phyloP scores from a whole-genome alignment of 2,113 vertebrate genomes.

The Cynoglossus semilaevis region DNA sequence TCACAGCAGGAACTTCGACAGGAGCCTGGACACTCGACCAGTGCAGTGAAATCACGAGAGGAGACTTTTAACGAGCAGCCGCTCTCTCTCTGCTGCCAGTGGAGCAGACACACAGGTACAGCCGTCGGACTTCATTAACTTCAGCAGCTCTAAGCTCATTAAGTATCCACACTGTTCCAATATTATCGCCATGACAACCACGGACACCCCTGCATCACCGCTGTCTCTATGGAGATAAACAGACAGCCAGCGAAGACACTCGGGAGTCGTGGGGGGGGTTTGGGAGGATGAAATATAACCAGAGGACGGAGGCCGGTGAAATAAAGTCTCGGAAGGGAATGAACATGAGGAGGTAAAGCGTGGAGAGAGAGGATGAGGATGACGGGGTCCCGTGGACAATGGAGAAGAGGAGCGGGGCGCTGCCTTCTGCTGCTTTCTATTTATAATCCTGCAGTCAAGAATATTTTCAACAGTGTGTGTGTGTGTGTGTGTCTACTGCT shows the following conservation, averaged over 20 bases:
- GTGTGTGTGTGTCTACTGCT: not conserved
- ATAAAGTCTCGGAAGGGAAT: not conserved
- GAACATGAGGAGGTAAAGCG: not conserved
- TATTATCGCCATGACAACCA: slow-evolving; percentile 55
- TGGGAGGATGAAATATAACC: not conserved
- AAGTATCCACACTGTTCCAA: slow-evolving; percentile 37
- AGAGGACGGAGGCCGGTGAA: slow-evolving; percentile 7
- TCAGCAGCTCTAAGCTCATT: slow-evolving; percentile 54
- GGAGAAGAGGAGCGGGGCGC: slow-evolving; percentile 38
- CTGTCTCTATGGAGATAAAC: slow-evolving; percentile 38
- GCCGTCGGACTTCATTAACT: slow-evolving; percentile 50
- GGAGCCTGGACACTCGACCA: slow-evolving; percentile 7
- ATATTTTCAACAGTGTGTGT: slow-evolving; percentile 33
- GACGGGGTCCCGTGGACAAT: slow-evolving; percentile 45
- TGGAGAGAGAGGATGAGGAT: slow-evolving; percentile 39
- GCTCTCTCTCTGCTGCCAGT: slow-evolving; percentile 26
- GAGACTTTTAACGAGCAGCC: slow-evolving; percentile 47
- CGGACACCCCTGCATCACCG: slow-evolving; percentile 41
- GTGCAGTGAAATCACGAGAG: slow-evolving; percentile 13
- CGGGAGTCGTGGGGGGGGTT: not conserved
- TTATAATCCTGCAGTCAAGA: slow-evolving; percentile 64
- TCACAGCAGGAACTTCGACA: slow-evolving; percentile 22
- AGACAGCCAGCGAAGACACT: slow-evolving; percentile 37
- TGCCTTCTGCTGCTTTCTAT: slow-evolving; percentile 63
- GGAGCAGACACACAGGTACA: slow-evolving; percentile 32